Conservation (phyloP, 2,113 vertebrate genomes). For the Neofelis nebulosa region DNA sequence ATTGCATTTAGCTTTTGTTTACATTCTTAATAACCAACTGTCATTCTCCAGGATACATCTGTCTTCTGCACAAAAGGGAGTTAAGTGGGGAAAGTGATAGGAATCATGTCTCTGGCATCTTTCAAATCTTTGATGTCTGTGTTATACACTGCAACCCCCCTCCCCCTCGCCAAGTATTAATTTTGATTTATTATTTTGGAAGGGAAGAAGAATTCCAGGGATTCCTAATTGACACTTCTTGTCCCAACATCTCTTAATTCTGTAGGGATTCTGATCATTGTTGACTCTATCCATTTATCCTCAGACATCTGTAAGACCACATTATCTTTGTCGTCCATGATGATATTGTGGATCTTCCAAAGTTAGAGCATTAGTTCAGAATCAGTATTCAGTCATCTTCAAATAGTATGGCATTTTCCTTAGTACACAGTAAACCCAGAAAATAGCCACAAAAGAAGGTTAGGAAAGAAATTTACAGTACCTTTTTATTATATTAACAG, state of each 20-base stretch:
- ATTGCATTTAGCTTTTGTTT: background rate
- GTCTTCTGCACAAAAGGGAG: background rate
- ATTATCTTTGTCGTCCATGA: background rate
- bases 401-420: background rate
- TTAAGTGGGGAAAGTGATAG: background rate
- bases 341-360: background rate
- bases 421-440: accelerated
- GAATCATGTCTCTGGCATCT: background rate
- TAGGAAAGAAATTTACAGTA: background rate
- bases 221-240: background rate
- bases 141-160: background rate
- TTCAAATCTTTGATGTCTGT: background rate
- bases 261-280: background rate
- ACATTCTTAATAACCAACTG: background rate
- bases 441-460: background rate
- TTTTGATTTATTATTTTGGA: background rate
- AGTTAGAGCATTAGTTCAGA: background rate
- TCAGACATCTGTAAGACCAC: background rate
- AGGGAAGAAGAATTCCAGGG: background rate
- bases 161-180: background rate
- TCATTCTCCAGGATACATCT: background rate
- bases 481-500: background rate
- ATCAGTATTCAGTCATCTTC: background rate
- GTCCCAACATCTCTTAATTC: background rate
- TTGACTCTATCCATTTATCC: background rate